phyloP scores from a whole-genome alignment of 2,113 vertebrate genomes.

The Nibea coibor region DNA sequence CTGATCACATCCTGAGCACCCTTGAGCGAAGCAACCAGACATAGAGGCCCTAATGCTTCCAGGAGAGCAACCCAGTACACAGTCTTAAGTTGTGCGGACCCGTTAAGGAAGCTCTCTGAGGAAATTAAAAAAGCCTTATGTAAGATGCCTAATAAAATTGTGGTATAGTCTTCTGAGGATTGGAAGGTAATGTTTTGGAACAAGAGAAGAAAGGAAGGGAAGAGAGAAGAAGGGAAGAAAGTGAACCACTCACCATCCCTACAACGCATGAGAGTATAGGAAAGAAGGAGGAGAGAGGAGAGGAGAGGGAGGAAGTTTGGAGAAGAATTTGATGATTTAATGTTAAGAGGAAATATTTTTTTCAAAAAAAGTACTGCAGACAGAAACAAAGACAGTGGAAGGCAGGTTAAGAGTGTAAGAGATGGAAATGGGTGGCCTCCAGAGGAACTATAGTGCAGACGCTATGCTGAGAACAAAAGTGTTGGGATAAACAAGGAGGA shows the following conservation, averaged over 20 bases:
- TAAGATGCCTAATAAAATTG: slow-evolving; percentile 39
- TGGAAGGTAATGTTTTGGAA: background rate
- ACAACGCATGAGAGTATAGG: background rate
- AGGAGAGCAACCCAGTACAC: background rate
- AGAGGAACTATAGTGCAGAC: background rate
- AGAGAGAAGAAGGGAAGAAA: background rate
- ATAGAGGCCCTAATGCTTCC: slow-evolving; percentile 2
- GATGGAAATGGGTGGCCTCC: background rate
- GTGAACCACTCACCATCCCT: background rate
- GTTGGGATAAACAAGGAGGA: slow-evolving; percentile 13
- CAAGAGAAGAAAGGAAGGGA: background rate
- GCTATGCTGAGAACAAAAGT: background rate
- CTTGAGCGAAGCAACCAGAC: slow-evolving; percentile 29
- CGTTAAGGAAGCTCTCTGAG: slow-evolving; percentile 10
- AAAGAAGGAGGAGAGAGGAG: background rate
- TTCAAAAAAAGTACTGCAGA: background rate
- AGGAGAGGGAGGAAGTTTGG: too few species aligned
- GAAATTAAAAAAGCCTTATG: slow-evolving; percentile 29
- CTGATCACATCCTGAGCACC: slow-evolving; percentile 13
- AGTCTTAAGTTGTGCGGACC: background rate
- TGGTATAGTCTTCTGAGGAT: background rate
- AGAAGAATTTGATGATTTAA: background rate
- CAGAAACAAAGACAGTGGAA: background rate
- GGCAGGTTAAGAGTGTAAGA: background rate
- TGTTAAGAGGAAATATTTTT: background rate